A percentile compares a stretch with the other conserved stretches of the same genome.
Evolutionary conservation across 92 coral and sea anemone species (phyloP).

Genomic region (Hydrozoanthus gracilis): DNA sequence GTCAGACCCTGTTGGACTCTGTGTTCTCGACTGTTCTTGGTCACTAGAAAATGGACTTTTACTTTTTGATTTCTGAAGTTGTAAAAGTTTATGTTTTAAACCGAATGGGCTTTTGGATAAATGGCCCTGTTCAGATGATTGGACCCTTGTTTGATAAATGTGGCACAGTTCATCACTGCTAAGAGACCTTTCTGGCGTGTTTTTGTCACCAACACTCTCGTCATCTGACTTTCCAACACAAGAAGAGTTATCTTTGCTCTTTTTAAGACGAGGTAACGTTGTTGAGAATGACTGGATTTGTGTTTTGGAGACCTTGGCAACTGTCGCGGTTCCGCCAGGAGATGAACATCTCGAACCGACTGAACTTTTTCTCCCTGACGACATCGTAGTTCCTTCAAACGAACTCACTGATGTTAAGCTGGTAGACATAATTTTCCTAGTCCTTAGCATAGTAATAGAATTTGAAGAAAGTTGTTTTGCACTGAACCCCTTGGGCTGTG

Average conservation of each 20-base stretch:
- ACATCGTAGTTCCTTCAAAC: slow-evolving; percentile 71
- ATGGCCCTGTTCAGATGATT: slow-evolving; percentile 48
- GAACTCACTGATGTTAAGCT: slow-evolving; percentile 99
- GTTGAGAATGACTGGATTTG: slow-evolving; percentile 95
- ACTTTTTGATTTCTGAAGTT: slow-evolving; percentile 48
- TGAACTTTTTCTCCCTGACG: slow-evolving; percentile 47
- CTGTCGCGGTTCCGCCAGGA: slow-evolving; percentile 79
- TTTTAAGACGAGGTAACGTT: slow-evolving; percentile 65
- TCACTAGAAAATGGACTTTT: slow-evolving; percentile 55
- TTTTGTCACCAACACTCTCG: slow-evolving; percentile 61
- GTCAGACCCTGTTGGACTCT: slow-evolving; percentile 41
- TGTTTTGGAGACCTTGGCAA: slow-evolving; percentile 83
- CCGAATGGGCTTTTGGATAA: slow-evolving; percentile 64
- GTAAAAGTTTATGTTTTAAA: slow-evolving; percentile 66
- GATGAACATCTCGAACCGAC: slow-evolving; percentile 78
- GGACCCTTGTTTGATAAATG: slow-evolving; percentile 34
- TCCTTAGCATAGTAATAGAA: slow-evolving; percentile 56
- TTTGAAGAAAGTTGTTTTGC: slow-evolving; percentile 40
- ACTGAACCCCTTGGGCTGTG: slow-evolving; percentile 26
- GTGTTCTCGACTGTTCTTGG: slow-evolving; percentile 47
- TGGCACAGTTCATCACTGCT: slow-evolving; percentile 56
- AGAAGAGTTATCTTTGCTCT: slow-evolving; percentile 72
- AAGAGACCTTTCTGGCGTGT: slow-evolving; percentile 54
- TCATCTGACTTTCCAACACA: slow-evolving; percentile 69
- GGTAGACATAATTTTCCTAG: slow-evolving; percentile 87